Base-by-base conservation (phyloP, 2,888 invertebrate genomes). In the Eilema caniola region DNA sequence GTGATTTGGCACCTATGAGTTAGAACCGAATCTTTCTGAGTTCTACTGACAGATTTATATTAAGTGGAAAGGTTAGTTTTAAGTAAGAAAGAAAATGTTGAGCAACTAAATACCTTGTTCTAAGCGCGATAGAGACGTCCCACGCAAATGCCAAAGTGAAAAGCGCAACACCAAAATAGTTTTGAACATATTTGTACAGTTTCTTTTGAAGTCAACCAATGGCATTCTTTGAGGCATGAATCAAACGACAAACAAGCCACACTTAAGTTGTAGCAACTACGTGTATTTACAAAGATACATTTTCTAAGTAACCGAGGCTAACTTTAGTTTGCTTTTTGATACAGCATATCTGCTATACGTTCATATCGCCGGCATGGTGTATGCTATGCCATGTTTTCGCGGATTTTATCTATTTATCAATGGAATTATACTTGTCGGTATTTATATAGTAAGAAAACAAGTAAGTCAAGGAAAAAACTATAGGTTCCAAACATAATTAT, bases 311-410 rank as follows among this genome's bases (percentile, higher is more conserved):
- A 89, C 83, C 82, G 86, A 84, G 86, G 85, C 84, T 86, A 82
- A 83, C 83, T 89, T 84, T 67, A 86, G 91, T 93, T 93, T 92
- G 84, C 92, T 89, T 91, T 90, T 86, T 92, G 93, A 93, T 92
- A 92, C 69, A 83, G 63, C 75, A 73, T 83, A 83, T 82, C 82
- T 80, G 72, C 71, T 72, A 83, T 77, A 73, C 71, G 72, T 75
- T 67, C 79, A 47, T 83, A 83, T 79, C 83, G 71, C 75, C 72
- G 71, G 65, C 74, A 81, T 82, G 74, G 79, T 78, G 74, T 74
- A 71, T 74, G 74, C 47, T 75, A 83, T 77, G 74, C 64, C 71
- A 70, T 82, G 75, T 81, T 79, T 83, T 83, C 79, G 78, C 83
- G 62, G 82, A 72, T 73, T 80, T 81, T 83, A 81, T 80, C 76